Evolutionary conservation across 2,113 vertebrate genomes (phyloP).

Genomic region (Rhea americana): DNA sequence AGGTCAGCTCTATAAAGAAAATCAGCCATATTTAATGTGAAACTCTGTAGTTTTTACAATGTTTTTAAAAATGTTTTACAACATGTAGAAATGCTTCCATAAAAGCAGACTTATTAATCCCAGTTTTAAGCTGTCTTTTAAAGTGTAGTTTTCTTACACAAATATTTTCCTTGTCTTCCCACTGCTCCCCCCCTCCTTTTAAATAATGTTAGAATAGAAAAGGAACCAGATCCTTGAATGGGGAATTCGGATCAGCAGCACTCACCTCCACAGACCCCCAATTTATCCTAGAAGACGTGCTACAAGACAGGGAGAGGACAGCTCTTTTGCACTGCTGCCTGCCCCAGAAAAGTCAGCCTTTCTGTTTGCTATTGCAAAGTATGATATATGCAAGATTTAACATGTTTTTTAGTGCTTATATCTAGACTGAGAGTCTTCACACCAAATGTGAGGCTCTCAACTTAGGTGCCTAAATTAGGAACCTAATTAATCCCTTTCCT

Average conservation of each 20-base stretch:
- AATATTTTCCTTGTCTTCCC: slow-evolving; percentile 69
- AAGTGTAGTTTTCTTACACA: slow-evolving; percentile 64
- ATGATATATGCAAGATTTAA: background rate
- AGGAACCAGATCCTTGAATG: background rate
- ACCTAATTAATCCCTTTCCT: background rate
- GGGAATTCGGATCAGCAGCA: background rate
- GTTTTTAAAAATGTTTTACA: slow-evolving; percentile 75
- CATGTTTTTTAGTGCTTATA: background rate
- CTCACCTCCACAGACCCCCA: accelerated
- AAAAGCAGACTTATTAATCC: slow-evolving; percentile 73
- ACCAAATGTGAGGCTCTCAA: background rate
- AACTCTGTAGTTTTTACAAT: slow-evolving; percentile 71
- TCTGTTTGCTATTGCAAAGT: background rate
- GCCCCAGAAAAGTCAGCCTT: background rate
- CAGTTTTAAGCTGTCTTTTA: slow-evolving; percentile 69
- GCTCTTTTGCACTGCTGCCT: background rate
- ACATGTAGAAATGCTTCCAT: slow-evolving; percentile 74
- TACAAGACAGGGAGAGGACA: background rate
- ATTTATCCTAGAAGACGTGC: background rate
- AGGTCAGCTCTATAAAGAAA: slow-evolving; percentile 69
- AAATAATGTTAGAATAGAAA: slow-evolving; percentile 35
- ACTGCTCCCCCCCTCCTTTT: background rate
- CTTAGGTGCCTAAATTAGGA: background rate
- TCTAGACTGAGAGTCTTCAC: background rate
- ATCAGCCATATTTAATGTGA: slow-evolving; percentile 67